phyloP scores from a whole-genome alignment of 2,797 vertebrate genomes.

The Falco concolor region DNA sequence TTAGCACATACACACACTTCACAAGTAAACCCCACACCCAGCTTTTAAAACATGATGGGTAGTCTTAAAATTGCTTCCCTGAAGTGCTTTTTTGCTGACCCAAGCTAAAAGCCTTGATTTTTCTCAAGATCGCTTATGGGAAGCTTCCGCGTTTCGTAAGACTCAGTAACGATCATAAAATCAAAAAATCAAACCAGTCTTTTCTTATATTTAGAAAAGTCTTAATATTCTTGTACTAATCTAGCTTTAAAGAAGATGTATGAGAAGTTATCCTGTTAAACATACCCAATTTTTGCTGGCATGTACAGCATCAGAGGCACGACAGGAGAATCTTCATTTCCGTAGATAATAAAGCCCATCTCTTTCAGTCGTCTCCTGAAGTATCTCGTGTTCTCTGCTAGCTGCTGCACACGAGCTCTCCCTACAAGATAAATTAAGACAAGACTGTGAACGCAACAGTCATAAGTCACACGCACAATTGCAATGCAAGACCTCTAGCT shows the following conservation, averaged over 20 bases:
- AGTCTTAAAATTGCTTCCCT: not conserved
- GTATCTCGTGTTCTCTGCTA: conserved; percentile 90
- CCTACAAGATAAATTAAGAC: conserved; percentile 71
- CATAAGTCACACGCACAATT: not conserved
- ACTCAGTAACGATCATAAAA: not conserved
- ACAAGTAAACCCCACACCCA: not conserved
- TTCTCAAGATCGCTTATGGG: not conserved
- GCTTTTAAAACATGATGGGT: not conserved
- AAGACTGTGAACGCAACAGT: not conserved
- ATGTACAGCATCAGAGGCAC: conserved; percentile 97
- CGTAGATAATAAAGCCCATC: conserved; percentile 96
- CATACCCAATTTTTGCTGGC: conserved; percentile 92
- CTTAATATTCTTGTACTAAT: not conserved
- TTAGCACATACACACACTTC: not conserved
- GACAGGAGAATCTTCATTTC: conserved; percentile 93
- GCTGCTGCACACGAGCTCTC: conserved; percentile 83
- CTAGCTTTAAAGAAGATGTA: not conserved
- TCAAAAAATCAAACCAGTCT: not conserved
- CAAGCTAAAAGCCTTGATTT: not conserved
- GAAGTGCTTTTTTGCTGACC: not conserved
- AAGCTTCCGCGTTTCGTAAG: not conserved
- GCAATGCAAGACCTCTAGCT: not conserved
- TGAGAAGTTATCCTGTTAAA: not conserved
- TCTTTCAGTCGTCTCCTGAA: conserved; percentile 88
- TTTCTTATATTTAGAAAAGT: not conserved